Evolutionary conservation across 2,888 invertebrate genomes (phyloP).

Genomic region (Zygogramma bicolorata): DNA sequence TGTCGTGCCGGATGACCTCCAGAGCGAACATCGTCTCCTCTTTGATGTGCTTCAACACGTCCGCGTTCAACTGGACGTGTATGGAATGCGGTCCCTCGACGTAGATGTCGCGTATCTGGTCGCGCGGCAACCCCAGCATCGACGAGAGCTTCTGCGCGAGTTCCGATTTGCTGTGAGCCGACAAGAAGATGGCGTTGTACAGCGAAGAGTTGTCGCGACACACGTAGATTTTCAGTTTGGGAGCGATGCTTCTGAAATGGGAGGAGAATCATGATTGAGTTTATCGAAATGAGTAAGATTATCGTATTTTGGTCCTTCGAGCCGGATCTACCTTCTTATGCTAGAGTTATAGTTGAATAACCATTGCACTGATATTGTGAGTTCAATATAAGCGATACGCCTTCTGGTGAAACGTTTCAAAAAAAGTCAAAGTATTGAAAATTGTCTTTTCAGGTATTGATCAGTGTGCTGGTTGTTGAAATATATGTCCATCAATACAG

Average conservation of each 20-base stretch:
- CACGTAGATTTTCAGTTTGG: slow-evolving; percentile 87
- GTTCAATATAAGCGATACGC: too few species aligned
- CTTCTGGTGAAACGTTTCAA: too few species aligned
- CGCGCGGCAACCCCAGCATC: slow-evolving; percentile 69
- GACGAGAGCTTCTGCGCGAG: slow-evolving; percentile 74
- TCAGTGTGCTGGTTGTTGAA: too few species aligned
- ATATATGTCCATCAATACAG: too few species aligned
- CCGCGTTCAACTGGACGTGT: slow-evolving; percentile 86
- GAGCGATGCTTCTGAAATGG: slow-evolving; percentile 79
- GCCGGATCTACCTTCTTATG: too few species aligned
- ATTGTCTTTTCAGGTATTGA: too few species aligned
- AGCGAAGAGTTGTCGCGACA: slow-evolving; percentile 76
- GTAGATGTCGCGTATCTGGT: slow-evolving; percentile 71
- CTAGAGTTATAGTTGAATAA: too few species aligned
- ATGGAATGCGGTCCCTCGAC: slow-evolving; percentile 88
- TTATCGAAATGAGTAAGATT: neutral
- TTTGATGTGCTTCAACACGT: slow-evolving; percentile 85
- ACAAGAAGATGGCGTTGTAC: slow-evolving; percentile 87
- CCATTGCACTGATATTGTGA: too few species aligned
- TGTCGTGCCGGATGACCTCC: slow-evolving; percentile 67
- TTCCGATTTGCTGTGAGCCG: slow-evolving; percentile 76
- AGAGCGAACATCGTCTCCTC: slow-evolving; percentile 81
- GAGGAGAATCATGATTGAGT: slow-evolving; percentile 35
- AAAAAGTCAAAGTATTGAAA: too few species aligned
- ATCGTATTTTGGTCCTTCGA: neutral